Base-by-base conservation (phyloP, 2,888 invertebrate species). In the Beris morrisii region DNA sequence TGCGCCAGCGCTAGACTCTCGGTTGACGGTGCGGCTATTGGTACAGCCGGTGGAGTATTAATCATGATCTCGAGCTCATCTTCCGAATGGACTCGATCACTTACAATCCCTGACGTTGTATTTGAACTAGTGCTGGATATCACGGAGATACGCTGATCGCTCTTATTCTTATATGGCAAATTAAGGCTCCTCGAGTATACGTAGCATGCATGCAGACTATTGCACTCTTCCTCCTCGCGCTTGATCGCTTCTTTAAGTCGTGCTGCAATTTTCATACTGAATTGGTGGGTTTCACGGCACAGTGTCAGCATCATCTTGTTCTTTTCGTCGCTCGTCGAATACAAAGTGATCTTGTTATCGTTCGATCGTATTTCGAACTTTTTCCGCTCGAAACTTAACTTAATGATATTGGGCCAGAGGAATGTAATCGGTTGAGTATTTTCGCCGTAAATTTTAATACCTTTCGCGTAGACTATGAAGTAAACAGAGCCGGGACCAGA, bases 91-190 rank as follows among this genome's bases (percentile, higher is more conserved):
- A 95, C 94, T 72, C 95, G 88, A 79, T 97, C 97, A 79, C 96
- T 95, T 54, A 96, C 95, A 73, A 97, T 95, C 67, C 97, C 97
- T 38, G 95, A 96, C 30, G 97, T 97, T 48, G 96, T 97, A 77
- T 95, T 96, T n/a, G 95, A 96, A 75, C 95, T 95, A 50, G 95
- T 93, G 75, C 91, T 92, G 68, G 94, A 94, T 76, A 96, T 94
- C 38, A 96, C 90, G 65, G 93, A 94, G 77, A 92, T 91, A 73
- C 93, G 86, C 79, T 93, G 92, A 79, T 92, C 91, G 70, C 83
- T 87, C 75, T 88, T 87, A 73, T 85, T 87, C 72, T 86, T 86
- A 73, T 85, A 86, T 70, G 87, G 85, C 73, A 86, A 78, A 74
- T 85, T 85, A 53, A 87, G 82, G 70, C 87, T 82, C 75, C 83